These are phyloP conservation scores for Otolemur garnettii DNA, from an alignment of 2,113 vertebrate genomes.

Conservation along the genomic window DNA sequence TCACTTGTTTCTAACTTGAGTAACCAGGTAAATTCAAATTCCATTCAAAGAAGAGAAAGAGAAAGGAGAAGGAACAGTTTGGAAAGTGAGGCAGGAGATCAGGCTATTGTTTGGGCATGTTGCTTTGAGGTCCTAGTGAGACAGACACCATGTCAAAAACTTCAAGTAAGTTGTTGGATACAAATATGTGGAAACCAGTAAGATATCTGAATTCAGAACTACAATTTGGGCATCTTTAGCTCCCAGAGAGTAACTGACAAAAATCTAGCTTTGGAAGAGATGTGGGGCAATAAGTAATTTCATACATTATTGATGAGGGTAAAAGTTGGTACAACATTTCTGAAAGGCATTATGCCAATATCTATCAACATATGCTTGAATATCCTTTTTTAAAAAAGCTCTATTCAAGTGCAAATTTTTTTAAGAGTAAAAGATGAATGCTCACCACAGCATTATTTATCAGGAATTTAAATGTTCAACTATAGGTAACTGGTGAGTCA, in stretches of 20 bases:
- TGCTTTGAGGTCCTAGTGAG: not conserved
- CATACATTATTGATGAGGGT: not conserved
- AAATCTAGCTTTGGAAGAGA: not conserved
- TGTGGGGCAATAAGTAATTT: not conserved
- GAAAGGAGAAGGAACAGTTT: not conserved
- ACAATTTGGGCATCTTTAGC: not conserved
- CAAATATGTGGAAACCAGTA: not conserved
- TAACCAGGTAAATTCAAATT: slow-evolving; percentile 9
- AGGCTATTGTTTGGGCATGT: not conserved
- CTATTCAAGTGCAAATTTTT: not conserved
- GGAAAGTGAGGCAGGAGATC: not conserved
- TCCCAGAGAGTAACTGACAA: not conserved
- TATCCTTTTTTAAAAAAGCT: not conserved
- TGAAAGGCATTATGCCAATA: not conserved
- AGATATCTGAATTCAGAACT: slow-evolving; percentile 7
- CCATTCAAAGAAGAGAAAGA: not conserved
- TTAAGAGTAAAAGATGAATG: not conserved
- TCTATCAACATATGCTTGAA: not conserved
- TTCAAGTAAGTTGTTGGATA: not conserved
- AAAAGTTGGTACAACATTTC: not conserved
- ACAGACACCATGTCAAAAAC: slow-evolving; percentile 28
- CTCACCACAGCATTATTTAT: slow-evolving; percentile 1
- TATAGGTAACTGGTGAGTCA: not conserved
- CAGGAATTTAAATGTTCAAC: slow-evolving; percentile 16
- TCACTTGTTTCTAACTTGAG: not conserved